Evolutionary conservation across 2,113 vertebrate species (phyloP).

Genomic region (Chunga burmeisteri): DNA sequence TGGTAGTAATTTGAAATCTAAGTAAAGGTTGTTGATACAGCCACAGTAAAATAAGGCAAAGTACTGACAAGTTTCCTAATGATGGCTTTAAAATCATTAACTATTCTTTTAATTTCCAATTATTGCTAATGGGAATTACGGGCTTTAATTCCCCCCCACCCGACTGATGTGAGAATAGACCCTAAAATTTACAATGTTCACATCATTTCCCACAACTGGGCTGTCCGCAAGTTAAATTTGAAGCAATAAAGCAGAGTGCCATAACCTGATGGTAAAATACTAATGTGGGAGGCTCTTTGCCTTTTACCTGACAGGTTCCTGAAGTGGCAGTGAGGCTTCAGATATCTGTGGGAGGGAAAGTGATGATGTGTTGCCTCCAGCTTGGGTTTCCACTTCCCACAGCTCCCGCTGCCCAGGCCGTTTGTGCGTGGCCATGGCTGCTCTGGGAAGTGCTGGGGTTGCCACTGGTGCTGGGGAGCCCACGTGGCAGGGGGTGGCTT

Average conservation of each 20-base stretch:
- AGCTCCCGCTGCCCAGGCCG: background rate
- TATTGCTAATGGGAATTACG: conserved; percentile 21
- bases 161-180: background rate
- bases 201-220: background rate
- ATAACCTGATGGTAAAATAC: background rate
- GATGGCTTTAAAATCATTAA: conserved; percentile 25
- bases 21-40: conserved; percentile 45
- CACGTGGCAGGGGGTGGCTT: background rate
- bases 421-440: fast-evolving
- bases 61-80: background rate
- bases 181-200: background rate
- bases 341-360: fast-evolving
- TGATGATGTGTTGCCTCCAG: background rate
- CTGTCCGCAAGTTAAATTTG: background rate
- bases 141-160: background rate
- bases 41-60: conserved; percentile 2
- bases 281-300: background rate
- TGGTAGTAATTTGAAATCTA: conserved; percentile 56
- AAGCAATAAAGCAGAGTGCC: background rate
- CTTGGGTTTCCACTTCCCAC: background rate
- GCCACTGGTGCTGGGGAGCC: background rate
- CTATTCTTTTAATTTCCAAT: background rate
- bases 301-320: background rate
- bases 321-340: background rate
- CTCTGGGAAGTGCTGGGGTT: background rate